Conservation (phyloP, 2,888 invertebrate species). For the Liopterus haemorrhoidalis region DNA sequence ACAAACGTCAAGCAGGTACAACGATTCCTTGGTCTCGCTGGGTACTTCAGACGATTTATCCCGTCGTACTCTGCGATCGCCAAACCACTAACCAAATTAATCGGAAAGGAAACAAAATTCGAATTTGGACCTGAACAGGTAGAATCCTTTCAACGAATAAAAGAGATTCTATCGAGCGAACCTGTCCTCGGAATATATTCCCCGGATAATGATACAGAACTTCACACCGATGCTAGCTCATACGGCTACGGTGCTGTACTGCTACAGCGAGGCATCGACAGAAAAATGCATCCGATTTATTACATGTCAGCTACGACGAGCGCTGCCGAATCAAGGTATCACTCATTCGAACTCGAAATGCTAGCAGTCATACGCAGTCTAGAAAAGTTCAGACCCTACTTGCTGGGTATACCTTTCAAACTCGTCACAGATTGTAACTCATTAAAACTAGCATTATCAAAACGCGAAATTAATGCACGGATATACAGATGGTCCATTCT, state of each 20-base stretch:
- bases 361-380: neutral
- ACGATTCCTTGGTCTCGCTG: conserved; percentile 1
- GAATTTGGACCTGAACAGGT: neutral
- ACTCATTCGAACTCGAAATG: neutral
- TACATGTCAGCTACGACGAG: neutral
- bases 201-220: conserved; percentile 1
- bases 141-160: neutral
- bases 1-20: neutral
- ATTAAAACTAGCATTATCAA: neutral
- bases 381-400: neutral
- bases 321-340: conserved; percentile 1
- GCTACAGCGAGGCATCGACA: neutral
- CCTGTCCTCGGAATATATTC: neutral
- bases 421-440: conserved; percentile 1
- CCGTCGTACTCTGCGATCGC: neutral
- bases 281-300: conserved; percentile 1
- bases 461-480: neutral
- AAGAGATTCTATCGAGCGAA: neutral
- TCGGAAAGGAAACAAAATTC: neutral
- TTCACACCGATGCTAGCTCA: conserved; percentile 4
- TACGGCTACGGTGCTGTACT: conserved; percentile 3
- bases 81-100: neutral
- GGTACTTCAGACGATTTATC: conserved; percentile 4
- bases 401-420: conserved; percentile 6
- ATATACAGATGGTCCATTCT: conserved; percentile 1